Evolutionary conservation across 2,888 invertebrate genomes (phyloP), one percentile per base, ranked within the genome.

Genomic region (Polyommatus iphigenia): DNA sequence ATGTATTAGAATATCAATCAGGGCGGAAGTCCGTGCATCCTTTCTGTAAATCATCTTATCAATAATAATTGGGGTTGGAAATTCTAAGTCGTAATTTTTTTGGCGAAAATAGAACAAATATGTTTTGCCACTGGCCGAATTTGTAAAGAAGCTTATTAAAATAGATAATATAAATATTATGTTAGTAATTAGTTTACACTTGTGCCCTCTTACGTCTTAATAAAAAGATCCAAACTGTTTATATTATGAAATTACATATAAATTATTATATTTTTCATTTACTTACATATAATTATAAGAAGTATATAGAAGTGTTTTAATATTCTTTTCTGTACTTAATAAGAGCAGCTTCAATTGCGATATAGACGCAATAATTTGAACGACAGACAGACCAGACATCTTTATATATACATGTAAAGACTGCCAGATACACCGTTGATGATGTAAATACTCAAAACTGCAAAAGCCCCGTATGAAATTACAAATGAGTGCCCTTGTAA

Each of bases 401-500:
- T 20, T 24, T 24, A 59, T 59, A 8, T 0, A 8, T 59, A 7
- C 41, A 41, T 41, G 10, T 41, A 41, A 41, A 41, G 41, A 8
- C 10, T 41, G 10, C 10, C 10, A 41, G 41, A 41, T 8, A 8
- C 41, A 41, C 8, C 41, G 41, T 41, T 41, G 41, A 36, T 36
- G 36, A 41, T 24, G 62, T 62, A 62, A 67, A 67, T 6, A 67
- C 29, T 67, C 24, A 15, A 67, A 67, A 67, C 15, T 67, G 67
- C 20, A 29, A 7, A 67, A 62, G 62, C 62, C 62, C 20, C 67
- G 15, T 67, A 67, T 62, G 24, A 62, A 76, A 59, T 13, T 46
- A 41, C 24, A 41, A 76, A 75, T 67, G 79, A 83, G 83, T 80
- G 78, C 80, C 82, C 83, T 84, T 84, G 84, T 85, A 82, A 84